Base-by-base conservation (phyloP, 64 coral and sea anemone species). In the Stichodactyla mertensii region DNA sequence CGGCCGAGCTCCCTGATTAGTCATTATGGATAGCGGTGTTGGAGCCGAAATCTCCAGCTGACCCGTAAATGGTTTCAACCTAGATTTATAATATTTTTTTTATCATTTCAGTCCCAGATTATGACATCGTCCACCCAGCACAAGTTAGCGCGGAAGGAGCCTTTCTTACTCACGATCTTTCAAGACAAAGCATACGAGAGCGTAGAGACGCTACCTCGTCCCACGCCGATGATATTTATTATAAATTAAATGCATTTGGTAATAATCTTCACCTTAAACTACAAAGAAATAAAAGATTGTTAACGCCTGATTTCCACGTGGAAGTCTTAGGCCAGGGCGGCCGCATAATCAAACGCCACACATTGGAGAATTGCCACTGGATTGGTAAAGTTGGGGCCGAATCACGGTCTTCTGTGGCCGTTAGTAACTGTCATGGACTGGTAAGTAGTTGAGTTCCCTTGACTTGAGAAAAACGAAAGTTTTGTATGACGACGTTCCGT, bases 341-440 rank as follows among this genome's bases (percentile, higher is more conserved):
- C 61, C 89, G 84, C 14, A 67, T 99, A n/a, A 64, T 99, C 23
- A 95, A 94, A 91, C 89, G 86, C 80, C 90, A 99, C 88, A 87
- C 93, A 71, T 79, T 99, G 82, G 89, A 90, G 88, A 99, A 95
- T 74, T 99, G 97, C 79, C 93, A 95, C 83, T 99, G 89, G 80
- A 89, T 85, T 82, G 97, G 97, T 27, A 89, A 71, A 79, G 82
- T 94, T 14, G 92, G 91, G 78, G 80, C 84, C 24, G 81, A 71
- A 22, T 86, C 86, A 71, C 67, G 57, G 55, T 92, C 97, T 52
- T 86, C 52, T 71, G 97, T 92, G 45, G 92, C 97, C 24, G 78
- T 99, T 15, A 99, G 97, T 77, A 99, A 92, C 53, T 99, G 97
- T 23, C 10, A 79, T 20, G 93, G 93, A 58, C 56, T 98, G 90